Conservation (phyloP, 2,113 vertebrate species). For the Uria lomvia region DNA sequence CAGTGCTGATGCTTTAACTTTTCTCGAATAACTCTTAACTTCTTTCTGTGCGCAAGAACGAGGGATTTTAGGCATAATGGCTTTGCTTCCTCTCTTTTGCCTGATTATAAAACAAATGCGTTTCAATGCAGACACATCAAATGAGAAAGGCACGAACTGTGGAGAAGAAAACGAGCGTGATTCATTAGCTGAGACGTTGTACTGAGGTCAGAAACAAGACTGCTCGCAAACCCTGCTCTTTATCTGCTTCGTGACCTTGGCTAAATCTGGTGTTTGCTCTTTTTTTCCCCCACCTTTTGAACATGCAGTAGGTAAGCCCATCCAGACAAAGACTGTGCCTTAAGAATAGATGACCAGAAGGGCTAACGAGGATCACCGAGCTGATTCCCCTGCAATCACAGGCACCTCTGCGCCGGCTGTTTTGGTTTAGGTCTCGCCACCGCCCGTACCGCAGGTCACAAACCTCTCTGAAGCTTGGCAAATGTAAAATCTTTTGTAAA, state of each 20-base stretch:
- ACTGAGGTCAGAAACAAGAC: neutral
- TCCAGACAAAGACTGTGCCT: neutral
- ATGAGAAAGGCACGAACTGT: neutral
- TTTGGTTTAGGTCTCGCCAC: neutral
- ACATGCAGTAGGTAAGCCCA: neutral
- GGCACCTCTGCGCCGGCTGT: neutral
- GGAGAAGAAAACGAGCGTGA: neutral
- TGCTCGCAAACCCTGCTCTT: neutral
- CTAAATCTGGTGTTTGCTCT: neutral
- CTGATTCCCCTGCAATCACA: neutral
- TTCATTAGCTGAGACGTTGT: neutral
- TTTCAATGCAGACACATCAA: neutral
- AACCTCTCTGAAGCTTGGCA: neutral
- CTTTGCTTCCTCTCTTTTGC: neutral
- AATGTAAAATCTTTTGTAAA: neutral
- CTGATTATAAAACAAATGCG: neutral
- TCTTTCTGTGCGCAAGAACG: neutral
- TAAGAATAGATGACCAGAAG: neutral
- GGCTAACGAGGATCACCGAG: accelerated
- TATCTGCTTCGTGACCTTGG: neutral
- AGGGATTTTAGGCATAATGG: neutral
- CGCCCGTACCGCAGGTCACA: neutral
- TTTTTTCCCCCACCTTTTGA: neutral
- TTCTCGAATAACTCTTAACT: neutral
- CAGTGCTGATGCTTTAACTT: neutral